Evolutionary conservation across 2,888 invertebrate species (phyloP).

Genomic region (Zaprionus bogoriensis): DNA sequence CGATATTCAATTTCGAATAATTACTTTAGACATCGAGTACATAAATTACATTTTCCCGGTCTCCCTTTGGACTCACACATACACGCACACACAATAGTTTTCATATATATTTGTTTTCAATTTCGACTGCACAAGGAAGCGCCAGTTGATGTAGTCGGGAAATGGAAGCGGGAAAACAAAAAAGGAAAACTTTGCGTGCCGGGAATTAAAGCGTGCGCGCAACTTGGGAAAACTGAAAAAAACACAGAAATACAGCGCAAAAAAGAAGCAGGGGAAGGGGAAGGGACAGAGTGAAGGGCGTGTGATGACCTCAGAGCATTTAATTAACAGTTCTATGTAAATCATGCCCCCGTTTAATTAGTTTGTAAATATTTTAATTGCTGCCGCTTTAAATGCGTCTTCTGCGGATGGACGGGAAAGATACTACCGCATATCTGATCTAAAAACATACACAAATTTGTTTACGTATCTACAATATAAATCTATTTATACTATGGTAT

Average conservation of each 20-base stretch:
- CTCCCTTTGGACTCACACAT: too few relatives aligned
- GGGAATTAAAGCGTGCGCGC: conserved; percentile 13
- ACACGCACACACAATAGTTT: conserved; percentile 1
- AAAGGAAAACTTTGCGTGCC: conserved; percentile 16
- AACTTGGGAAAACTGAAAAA: neutral
- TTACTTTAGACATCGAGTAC: neutral
- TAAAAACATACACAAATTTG: too few relatives aligned
- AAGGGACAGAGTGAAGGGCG: neutral
- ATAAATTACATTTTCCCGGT: neutral
- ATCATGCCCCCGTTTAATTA: conserved; percentile 6
- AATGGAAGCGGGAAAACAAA: neutral
- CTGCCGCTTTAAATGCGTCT: neutral
- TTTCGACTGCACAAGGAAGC: neutral
- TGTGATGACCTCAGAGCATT: neutral
- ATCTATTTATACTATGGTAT: neutral
- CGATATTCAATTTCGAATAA: neutral
- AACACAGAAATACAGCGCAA: neutral
- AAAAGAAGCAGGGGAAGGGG: neutral
- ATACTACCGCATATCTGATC: too few relatives aligned
- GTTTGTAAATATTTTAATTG: conserved; percentile 4
- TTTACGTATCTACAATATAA: neutral
- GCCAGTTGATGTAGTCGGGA: neutral
- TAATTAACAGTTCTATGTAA: conserved; percentile 3
- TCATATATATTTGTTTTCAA: conserved; percentile 1
- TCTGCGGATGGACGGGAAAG: neutral